Evolutionary conservation across 2,888 invertebrate species (phyloP), one percentile per base, ranked within the genome.

Genomic region (Eulithis testata): DNA sequence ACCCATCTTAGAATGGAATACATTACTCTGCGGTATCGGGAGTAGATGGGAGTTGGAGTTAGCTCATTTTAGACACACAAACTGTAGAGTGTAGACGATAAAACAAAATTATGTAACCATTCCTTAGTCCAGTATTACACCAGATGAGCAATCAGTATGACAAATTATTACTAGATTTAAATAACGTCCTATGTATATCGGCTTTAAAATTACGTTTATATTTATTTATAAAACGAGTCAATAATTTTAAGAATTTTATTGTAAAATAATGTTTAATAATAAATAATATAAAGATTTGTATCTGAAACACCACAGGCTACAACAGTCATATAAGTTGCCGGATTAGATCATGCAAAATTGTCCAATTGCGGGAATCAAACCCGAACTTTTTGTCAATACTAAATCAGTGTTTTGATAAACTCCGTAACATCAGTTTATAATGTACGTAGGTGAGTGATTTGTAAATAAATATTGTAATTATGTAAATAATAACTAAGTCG

Each of bases 151-250:
- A 66, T 61, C 69, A 72, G 73, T 74, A 70, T 73, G 69, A 73
- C 72, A 70, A 71, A 11, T 45, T 51, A 36, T 52, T 37, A 56
- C 45, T 83, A 66, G 50, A 27, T 51, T 60, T 50, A 60, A 62
- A 63, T 57, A 58, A 60, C 61, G 14, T 60, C 63, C 36, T 53
- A 63, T 68, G 57, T 71, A 65, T 82, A 80, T 87, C 84, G 86
- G 88, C 87, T 88, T 88, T 88, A 87, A 86, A 69, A 59, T 53
- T 70, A 74, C 40, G 3, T 40, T 6, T 6, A 31, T 79, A 79
- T 81, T 78, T 78, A 80, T 77, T 75, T 78, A 77, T 76, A 70
- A 81, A 91, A 89, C 88, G 83, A 92, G 92, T 92, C 92, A 92
- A 82, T 92, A 91, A 84, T 86, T 85, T 80, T 91, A 90, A 91